Evolutionary conservation across 2,888 invertebrate genomes (phyloP).

Genomic region (Morpho deidamia): DNA sequence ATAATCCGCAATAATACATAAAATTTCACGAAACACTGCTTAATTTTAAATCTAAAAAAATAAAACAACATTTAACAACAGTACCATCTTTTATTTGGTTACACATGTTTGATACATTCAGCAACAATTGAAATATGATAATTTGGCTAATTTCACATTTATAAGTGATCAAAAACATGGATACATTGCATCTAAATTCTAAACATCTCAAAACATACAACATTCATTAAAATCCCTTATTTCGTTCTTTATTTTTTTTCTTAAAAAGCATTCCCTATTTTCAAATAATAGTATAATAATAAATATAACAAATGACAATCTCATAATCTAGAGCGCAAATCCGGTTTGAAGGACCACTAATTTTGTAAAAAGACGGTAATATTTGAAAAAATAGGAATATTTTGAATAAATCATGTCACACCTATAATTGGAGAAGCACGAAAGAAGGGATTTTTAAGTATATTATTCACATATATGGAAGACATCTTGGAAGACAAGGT

Average conservation of each 20-base stretch:
- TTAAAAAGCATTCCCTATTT: no score
- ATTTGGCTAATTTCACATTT: slow-evolving; percentile 46
- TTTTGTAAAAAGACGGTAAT: no score
- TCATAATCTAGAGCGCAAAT: no score
- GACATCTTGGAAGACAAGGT: slow-evolving; percentile 46
- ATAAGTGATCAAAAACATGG: slow-evolving; percentile 49
- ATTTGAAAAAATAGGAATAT: no score
- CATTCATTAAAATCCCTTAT: slow-evolving; percentile 13
- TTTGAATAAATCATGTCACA: no score
- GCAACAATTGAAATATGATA: slow-evolving; percentile 60
- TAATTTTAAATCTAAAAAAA: slow-evolving; percentile 16
- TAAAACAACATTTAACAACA: slow-evolving; percentile 65
- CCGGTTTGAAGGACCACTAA: no score
- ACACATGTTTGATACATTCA: slow-evolving; percentile 69
- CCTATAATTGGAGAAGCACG: not conserved
- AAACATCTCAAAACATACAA: slow-evolving; percentile 35
- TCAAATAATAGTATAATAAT: not conserved
- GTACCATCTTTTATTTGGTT: slow-evolving; percentile 73
- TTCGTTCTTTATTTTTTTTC: not conserved
- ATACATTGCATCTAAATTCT: slow-evolving; percentile 55
- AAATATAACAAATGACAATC: not conserved
- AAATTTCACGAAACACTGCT: no score
- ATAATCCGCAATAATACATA: no score
- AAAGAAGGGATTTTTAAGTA: not conserved
- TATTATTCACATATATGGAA: slow-evolving; percentile 29